Base-by-base conservation (phyloP, 2,113 vertebrate species). In the Nycticryphes semicollaris region DNA sequence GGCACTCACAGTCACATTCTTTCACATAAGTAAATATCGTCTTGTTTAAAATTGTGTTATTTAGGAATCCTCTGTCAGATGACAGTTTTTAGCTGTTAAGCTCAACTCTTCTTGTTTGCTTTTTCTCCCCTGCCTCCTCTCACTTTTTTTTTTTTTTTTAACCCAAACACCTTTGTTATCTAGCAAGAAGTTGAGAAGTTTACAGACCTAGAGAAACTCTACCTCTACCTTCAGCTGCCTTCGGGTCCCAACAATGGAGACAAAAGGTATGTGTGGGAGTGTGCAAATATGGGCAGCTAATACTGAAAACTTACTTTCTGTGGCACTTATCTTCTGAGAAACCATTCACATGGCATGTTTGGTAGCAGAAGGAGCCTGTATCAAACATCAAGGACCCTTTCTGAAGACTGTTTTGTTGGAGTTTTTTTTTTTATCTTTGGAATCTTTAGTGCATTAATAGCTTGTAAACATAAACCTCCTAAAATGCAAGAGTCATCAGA, bases 201-300 rank as follows among this genome's bases (percentile, higher is more conserved):
- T 99, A 99, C 99, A 98, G 99, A 99, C 97, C 98, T 99, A 96
- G 99, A 99, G 98, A 99, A 99, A 98, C 99, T 99, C 99, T 99
- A 99, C 99, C 99, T 99, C 99, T 99, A 99, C 99, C 99, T 99
- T 97, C 99, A 99, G 97, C 98, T 99, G 99, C 99, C 99, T 99
- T 99, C 99, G 98, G 99, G 99, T 98, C 99, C 99, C 96, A 99
- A 97, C 98, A 98, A 97, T 98, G 98, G 97, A 97, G 99, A 99
- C 75, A 99, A 99, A 99, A 99, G 98, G 99, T 99, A 98, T 94
- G 76, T 97, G 69, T 64, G 15, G 73, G 66, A n/a, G 24, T 12
- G 31, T 67, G 33, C 41, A 14, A 86, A 63, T 1, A 3, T 35
- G 18, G 84, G 56, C 51, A 56, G 69, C 50, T 57, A 7, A 20